Evolutionary conservation across 1,140 invertebrate species (phyloP), one percentile per base, ranked within the genome.

Genomic region (Triops longicaudatus): DNA sequence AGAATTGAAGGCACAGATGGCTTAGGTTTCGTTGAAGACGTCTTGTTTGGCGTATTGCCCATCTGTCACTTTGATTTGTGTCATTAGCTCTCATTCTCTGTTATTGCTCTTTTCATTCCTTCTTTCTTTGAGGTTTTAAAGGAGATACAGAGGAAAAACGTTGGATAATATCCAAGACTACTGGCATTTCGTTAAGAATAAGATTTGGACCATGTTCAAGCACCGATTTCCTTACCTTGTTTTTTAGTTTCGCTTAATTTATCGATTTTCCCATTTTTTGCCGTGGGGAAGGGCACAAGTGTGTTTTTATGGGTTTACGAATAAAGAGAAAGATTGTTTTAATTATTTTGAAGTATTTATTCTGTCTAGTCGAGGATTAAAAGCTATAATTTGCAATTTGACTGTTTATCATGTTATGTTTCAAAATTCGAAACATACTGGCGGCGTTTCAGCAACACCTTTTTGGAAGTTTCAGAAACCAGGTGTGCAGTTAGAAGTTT

Each of bases 31-130:
- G 50, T 17, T 63, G 50, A 63, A 63, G 50, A 63, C 50, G 50
- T 63, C 50, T 17, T 63, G 50, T 63, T 63, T 63, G 50, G 50
- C 50, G 14, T 17, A 63, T 63, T 63, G 50, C 50, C 50, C 50
- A 63, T 63, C 50, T 63, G 50, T 63, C 50, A 63, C 50, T 22
- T 63, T 63, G 50, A 63, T 63, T 63, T 63, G 50, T 63, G 50
- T 63, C 50, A 63, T 63, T 63, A 63, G n/a, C 50, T 63, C 5
- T 63, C 50, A 37, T 7, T 37, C 31, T 37, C 31, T 37, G 31
- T 37, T 37, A 37, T 37, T 37, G 31, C 31, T 37, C 31, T 37
- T 37, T 37, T 37, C 31, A 37, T 37, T 37, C 31, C 31, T 37
- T 37, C 31, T 37, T 37, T 37, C 31, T 37, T 63, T 63, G 5